Percentiles rank a stretch among this genome's conserved stretches.
These are phyloP conservation scores for Cataglyphis altisquamis DNA, from an alignment of 2,888 invertebrate species.

Conservation along the genomic window DNA sequence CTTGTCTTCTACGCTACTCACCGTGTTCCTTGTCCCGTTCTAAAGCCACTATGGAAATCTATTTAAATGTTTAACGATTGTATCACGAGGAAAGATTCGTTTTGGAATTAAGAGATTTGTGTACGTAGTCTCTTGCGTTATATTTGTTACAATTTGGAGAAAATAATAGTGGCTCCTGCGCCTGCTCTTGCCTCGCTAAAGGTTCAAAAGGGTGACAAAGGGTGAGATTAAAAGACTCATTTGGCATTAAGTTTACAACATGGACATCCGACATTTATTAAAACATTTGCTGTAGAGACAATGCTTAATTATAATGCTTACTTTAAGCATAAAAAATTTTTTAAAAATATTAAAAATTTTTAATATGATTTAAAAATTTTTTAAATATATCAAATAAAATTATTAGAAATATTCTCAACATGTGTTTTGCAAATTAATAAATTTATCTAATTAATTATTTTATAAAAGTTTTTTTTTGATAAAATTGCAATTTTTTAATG, in stretches of 20 bases:
- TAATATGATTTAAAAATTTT: background rate
- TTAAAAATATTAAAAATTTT: background rate
- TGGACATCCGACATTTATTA: background rate
- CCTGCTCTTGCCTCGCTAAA: background rate
- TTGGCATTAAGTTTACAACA: background rate
- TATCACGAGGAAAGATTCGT: slow-evolving; percentile 7
- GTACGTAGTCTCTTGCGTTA: slow-evolving; percentile 18
- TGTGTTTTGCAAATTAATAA: background rate
- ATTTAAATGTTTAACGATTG: slow-evolving; percentile 46
- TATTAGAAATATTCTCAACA: background rate
- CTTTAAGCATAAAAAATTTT: background rate
- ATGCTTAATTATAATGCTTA: background rate
- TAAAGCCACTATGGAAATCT: slow-evolving; percentile 39
- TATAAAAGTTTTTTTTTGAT: background rate
- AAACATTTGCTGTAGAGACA: background rate
- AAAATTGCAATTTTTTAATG: background rate
- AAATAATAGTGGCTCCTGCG: slow-evolving; percentile 1
- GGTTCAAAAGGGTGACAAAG: background rate
- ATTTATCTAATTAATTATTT: background rate
- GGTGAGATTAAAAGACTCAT: slow-evolving; percentile 3
- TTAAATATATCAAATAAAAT: background rate
- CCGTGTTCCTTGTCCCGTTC: slow-evolving; percentile 25
- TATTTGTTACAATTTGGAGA: background rate
- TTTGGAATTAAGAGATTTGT: slow-evolving; percentile 15
- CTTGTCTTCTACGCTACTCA: background rate